Conservation (phyloP, 2,888 invertebrate genomes). For the Micoletzkya japonica region DNA sequence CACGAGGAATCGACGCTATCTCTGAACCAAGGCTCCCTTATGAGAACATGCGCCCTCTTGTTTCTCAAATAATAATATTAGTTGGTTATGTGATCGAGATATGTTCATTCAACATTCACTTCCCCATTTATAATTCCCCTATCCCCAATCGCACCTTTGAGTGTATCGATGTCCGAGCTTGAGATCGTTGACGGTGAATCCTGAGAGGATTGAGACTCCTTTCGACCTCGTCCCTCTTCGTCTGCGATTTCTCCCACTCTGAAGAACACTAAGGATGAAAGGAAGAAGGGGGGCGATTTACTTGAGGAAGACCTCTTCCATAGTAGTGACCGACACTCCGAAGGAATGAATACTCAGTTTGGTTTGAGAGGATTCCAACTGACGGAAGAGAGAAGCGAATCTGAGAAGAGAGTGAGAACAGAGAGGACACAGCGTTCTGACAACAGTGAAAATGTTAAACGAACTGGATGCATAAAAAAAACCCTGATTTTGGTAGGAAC, state of each 20-base stretch:
- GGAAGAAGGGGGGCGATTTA: constrained; percentile 63
- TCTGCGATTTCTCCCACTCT: constrained; percentile 53
- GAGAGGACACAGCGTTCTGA: too few species aligned
- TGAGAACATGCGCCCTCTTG: too few species aligned
- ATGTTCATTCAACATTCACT: neutral
- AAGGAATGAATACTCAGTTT: constrained; percentile 76
- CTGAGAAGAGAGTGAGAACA: constrained; percentile 18
- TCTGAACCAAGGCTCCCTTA: too few species aligned
- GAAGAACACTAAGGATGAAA: constrained; percentile 5
- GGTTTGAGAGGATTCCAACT: constrained; percentile 72
- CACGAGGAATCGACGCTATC: constrained; percentile 32
- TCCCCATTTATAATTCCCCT: too few species aligned
- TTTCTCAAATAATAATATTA: too few species aligned
- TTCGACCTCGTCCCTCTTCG: constrained; percentile 33
- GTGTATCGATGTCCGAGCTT: too few species aligned
- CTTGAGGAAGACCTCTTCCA: constrained; percentile 88
- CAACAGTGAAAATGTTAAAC: too few species aligned
- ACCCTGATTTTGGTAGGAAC: too few species aligned
- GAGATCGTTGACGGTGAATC: constrained; percentile 39
- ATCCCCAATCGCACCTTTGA: constrained; percentile 31
- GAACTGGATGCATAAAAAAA: too few species aligned
- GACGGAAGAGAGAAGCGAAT: constrained; percentile 73
- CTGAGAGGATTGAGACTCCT: constrained; percentile 33
- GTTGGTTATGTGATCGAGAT: too few species aligned
- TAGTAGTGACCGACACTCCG: constrained; percentile 81